phyloP scores from a whole-genome alignment of 2,888 invertebrate species.

The Brachyptera putata region DNA sequence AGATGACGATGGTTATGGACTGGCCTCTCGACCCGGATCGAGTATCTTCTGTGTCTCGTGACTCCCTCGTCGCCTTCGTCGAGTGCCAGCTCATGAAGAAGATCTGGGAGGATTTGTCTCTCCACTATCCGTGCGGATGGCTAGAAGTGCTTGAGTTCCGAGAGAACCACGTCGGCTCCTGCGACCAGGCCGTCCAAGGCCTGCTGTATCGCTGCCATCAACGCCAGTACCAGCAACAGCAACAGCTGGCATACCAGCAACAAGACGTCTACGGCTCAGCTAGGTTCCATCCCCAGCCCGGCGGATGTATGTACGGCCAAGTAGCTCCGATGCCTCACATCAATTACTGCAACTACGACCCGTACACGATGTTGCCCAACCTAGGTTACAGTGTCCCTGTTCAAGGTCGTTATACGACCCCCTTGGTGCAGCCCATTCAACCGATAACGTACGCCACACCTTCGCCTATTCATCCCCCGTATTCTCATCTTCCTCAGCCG shows the following conservation, averaged over 20 bases:
- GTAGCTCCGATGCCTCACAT: slow-evolving; percentile 17
- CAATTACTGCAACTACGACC: slow-evolving; percentile 24
- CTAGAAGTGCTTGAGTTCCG: slow-evolving; percentile 63
- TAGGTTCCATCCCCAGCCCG: slow-evolving; percentile 26
- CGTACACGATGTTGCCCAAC: slow-evolving; percentile 18
- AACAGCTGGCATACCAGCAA: slow-evolving; percentile 21
- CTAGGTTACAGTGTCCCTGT: slow-evolving; percentile 26
- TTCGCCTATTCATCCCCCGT: slow-evolving; percentile 22
- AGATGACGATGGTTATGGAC: slow-evolving; percentile 50
- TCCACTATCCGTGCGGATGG: slow-evolving; percentile 56
- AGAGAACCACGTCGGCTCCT: slow-evolving; percentile 51
- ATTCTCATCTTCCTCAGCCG: slow-evolving; percentile 20
- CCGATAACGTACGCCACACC: slow-evolving; percentile 25
- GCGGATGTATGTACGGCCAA: slow-evolving; percentile 25
- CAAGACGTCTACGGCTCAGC: slow-evolving; percentile 27
- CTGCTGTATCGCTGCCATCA: slow-evolving; percentile 36
- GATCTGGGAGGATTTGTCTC: slow-evolving; percentile 67
- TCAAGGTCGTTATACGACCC: slow-evolving; percentile 19
- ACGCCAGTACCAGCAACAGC: slow-evolving; percentile 34
- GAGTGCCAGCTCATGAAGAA: slow-evolving; percentile 83
- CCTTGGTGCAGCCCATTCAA: slow-evolving; percentile 31
- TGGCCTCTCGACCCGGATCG: slow-evolving; percentile 78
- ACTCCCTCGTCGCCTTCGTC: slow-evolving; percentile 80
- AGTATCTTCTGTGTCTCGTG: slow-evolving; percentile 72
- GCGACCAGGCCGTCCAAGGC: slow-evolving; percentile 43